Conservation (phyloP, 1,140 invertebrate species). For the Andrena cerasifolii region DNA sequence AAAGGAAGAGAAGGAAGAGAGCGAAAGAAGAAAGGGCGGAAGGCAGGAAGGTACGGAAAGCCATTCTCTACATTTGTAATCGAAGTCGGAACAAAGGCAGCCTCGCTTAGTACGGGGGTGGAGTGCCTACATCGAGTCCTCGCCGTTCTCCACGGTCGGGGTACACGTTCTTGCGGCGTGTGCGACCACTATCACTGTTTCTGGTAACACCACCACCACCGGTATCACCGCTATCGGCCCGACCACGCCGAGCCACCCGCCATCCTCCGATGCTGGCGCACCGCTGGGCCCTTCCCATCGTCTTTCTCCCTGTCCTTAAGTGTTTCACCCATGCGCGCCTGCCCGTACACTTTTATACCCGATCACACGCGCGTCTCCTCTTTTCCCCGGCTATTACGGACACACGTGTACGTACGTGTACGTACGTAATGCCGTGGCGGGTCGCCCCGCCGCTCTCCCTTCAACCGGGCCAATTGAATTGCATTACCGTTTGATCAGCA, state of each 20-base stretch:
- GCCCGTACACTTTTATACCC: background rate
- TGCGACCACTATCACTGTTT: slow-evolving; percentile 38
- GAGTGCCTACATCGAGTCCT: slow-evolving; percentile 50
- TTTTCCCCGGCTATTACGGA: slow-evolving; percentile 7
- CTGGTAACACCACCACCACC: slow-evolving; percentile 36
- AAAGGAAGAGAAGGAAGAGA: slow-evolving; percentile 23
- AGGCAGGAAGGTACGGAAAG: slow-evolving; percentile 31
- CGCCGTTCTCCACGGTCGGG: slow-evolving; percentile 38
- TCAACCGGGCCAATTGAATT: slow-evolving; percentile 65
- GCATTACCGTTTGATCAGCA: slow-evolving; percentile 71
- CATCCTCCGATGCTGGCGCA: too few relatives aligned
- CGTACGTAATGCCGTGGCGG: background rate
- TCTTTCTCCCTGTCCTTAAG: slow-evolving; percentile 19
- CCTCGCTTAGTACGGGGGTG: slow-evolving; percentile 47
- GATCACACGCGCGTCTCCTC: slow-evolving; percentile 17
- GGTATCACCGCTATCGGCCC: background rate
- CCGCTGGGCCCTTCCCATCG: slow-evolving; percentile 1
- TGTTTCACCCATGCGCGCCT: slow-evolving; percentile 28
- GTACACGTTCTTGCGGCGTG: slow-evolving; percentile 36
- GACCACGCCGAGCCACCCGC: background rate
- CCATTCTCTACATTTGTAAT: slow-evolving; percentile 73
- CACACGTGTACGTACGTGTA: background rate
- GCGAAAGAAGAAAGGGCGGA: slow-evolving; percentile 11
- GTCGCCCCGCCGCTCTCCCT: slow-evolving; percentile 39
- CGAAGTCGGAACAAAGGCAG: slow-evolving; percentile 74